These are phyloP conservation scores for Platycheirus albimanus DNA, from an alignment of 2,888 invertebrate genomes.

Conservation along the genomic window DNA sequence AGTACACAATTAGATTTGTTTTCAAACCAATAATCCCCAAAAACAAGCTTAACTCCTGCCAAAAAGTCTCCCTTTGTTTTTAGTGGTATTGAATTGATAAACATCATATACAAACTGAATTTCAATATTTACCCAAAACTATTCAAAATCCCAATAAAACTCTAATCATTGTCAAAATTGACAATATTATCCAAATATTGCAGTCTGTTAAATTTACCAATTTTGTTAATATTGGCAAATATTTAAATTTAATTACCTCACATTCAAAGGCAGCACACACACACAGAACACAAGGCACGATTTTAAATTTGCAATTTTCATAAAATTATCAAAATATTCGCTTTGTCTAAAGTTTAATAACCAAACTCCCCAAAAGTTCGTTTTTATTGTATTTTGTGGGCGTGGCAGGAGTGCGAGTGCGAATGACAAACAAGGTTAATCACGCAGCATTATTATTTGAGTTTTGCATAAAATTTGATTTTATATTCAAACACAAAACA, in stretches of 20 bases:
- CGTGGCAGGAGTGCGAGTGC: neutral
- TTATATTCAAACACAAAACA: constrained; percentile 41
- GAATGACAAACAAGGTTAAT: constrained; percentile 47
- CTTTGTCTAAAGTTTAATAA: constrained; percentile 25
- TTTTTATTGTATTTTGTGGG: neutral
- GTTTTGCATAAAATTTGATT: constrained; percentile 61
- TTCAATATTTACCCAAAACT: neutral
- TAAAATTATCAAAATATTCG: constrained; percentile 39
- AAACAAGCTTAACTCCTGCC: too few species aligned
- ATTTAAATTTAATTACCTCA: constrained; percentile 47
- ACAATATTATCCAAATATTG: constrained; percentile 16
- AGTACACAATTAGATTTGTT: too few species aligned
- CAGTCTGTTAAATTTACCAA: constrained; percentile 7
- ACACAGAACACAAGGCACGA: constrained; percentile 17
- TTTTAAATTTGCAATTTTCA: constrained; percentile 45
- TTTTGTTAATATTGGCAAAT: constrained; percentile 26
- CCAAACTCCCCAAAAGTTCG: neutral
- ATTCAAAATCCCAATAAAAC: neutral
- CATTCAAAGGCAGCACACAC: constrained; percentile 7
- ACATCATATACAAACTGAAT: too few species aligned
- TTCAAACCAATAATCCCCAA: too few species aligned
- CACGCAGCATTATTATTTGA: constrained; percentile 50
- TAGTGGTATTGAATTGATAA: too few species aligned
- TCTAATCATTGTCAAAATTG: constrained; percentile 11
- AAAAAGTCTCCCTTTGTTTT: too few species aligned